These are phyloP conservation scores for Podotricha telesiphe DNA, from an alignment of 2,888 invertebrate genomes.

Conservation along the genomic window DNA sequence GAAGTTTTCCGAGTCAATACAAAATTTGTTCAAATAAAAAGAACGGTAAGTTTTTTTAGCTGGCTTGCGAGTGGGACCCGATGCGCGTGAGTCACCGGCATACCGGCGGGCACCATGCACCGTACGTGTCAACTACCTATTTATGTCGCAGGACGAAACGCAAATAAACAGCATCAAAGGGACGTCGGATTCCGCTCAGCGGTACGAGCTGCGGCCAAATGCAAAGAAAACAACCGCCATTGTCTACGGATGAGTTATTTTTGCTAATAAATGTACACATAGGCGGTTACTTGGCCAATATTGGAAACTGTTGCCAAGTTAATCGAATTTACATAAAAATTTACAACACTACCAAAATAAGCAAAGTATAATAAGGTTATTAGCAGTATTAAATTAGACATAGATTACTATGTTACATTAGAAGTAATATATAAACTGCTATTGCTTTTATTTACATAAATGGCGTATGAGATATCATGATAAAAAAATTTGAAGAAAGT, in stretches of 20 bases:
- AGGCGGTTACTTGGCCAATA: conserved; percentile 40
- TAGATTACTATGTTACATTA: no score
- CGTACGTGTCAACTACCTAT: conserved; percentile 81
- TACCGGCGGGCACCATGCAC: conserved; percentile 73
- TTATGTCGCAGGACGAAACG: conserved; percentile 80
- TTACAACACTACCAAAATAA: neutral
- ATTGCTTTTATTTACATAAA: no score
- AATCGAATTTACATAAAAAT: conserved; percentile 12
- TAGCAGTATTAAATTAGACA: neutral
- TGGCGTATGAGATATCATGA: no score
- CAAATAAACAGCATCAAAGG: conserved; percentile 83
- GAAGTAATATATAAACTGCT: no score
- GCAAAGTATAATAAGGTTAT: neutral
- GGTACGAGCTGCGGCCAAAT: conserved; percentile 59
- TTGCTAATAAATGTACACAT: conserved; percentile 71
- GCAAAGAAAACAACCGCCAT: conserved; percentile 77
- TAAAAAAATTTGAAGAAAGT: no score
- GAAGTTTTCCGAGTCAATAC: neutral
- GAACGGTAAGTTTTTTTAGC: conserved; percentile 66
- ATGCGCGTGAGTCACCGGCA: conserved; percentile 71
- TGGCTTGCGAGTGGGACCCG: conserved; percentile 60
- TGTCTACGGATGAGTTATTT: conserved; percentile 81
- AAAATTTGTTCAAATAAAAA: conserved; percentile 55
- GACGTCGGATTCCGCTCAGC: conserved; percentile 72
- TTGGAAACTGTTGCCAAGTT: conserved; percentile 39